Evolutionary conservation across 1,140 invertebrate genomes (phyloP), one percentile per base, ranked within the genome.

Genomic region (Brachionus rotundiformis): DNA sequence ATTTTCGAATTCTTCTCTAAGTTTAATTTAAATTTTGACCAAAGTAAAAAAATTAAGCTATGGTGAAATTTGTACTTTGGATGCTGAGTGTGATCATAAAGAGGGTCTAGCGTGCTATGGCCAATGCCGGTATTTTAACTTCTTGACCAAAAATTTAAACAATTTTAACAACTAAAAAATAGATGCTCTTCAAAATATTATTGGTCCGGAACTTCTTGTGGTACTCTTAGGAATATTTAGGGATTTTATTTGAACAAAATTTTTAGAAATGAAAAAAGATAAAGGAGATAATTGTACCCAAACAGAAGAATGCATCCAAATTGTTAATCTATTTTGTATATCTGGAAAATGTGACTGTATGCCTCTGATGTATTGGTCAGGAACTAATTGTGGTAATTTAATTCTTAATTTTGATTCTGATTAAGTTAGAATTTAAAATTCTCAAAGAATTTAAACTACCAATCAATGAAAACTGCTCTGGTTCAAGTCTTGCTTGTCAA

Each of bases 341-440:
- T n/a, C 11, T 10, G 25, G 29, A 31, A 27, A 63, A 10, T 75
- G 71, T 75, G 23, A 19, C 6, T 75, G 71, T 47, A 75, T 27
- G 23, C 71, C 33, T 39, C 11, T 36, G 13, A 39, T 41, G 71
- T 75, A 75, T 47, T 75, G 71, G 71, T 33, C 23, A 8, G 71
- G 71, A 25, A 13, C 71, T 23, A 39, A 39, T 4, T 75, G 71
- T 25, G 71, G 71, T 75, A 75, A 1, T 4, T 39, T 39, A 16
- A 47, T 27, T 4, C 3, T 75, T 41, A 47, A 75, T 39, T 39
- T 39, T 3, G 2, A 4, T 39, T 39, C 36, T 36, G 33, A 36
- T 36, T 3, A 36, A 36, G 8, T 36, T 36, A 36, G 33, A 36
- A 36, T 36, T 36, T 36, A 36, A 36, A 36, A 36, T 36, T 36